phyloP scores from a whole-genome alignment of 2,888 invertebrate species.

The Pegoplata infirma region DNA sequence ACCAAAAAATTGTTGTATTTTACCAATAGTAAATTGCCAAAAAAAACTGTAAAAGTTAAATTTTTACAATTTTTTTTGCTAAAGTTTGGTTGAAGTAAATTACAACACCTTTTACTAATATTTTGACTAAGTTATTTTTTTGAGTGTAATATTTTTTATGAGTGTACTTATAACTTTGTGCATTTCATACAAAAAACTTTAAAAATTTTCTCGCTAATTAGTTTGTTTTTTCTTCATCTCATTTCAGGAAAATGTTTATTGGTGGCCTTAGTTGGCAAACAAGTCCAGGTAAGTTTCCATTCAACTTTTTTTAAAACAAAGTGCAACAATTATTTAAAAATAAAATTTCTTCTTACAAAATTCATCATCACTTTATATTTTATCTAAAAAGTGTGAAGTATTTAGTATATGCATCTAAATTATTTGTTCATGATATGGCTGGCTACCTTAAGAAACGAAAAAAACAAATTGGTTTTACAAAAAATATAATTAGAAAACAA shows the following conservation, averaged over 20 bases:
- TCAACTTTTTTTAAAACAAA: background rate
- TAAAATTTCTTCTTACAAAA: background rate
- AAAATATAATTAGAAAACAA: slow-evolving; percentile 7
- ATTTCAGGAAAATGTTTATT: slow-evolving; percentile 98
- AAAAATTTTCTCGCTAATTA: slow-evolving; percentile 36
- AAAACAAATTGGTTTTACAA: background rate
- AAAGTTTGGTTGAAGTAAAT: too few species aligned
- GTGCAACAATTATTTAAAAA: background rate
- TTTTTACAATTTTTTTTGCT: too few species aligned
- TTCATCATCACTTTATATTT: too few species aligned
- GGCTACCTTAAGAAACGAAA: background rate
- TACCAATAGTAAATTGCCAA: too few species aligned
- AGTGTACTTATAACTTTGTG: too few species aligned
- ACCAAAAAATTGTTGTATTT: too few species aligned
- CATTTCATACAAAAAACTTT: too few species aligned
- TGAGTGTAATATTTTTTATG: too few species aligned
- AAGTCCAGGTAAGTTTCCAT: slow-evolving; percentile 91
- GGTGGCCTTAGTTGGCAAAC: slow-evolving; percentile 99
- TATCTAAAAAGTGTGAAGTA: slow-evolving; percentile 53
- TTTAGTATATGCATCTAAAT: slow-evolving; percentile 41
- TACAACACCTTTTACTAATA: too few species aligned
- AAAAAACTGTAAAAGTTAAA: too few species aligned
- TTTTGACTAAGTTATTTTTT: too few species aligned
- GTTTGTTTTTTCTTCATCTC: slow-evolving; percentile 41
- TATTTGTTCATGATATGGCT: background rate